Evolutionary conservation across 2,888 invertebrate species (phyloP).

Genomic region (Eurytoma adleriae): DNA sequence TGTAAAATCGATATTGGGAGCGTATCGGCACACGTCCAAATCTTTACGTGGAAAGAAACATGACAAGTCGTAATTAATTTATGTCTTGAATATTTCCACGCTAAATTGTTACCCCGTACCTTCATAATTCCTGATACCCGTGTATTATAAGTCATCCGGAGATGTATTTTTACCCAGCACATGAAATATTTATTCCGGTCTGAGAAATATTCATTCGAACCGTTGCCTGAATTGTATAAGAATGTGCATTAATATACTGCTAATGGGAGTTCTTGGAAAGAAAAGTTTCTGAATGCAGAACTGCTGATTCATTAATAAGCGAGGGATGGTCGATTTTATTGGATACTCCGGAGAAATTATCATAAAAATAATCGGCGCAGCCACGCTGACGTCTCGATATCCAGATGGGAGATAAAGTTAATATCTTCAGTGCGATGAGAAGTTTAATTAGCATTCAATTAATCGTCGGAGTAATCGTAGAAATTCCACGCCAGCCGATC

Average conservation of each 20-base stretch:
- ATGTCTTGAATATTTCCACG: not conserved
- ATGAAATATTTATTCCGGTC: no score
- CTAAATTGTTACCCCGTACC: not conserved
- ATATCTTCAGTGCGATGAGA: not conserved
- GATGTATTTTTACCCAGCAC: no score
- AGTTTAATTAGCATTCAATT: conserved; percentile 26
- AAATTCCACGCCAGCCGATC: conserved; percentile 24
- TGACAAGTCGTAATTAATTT: conserved; percentile 23
- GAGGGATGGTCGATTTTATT: no score
- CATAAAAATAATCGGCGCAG: conserved; percentile 19
- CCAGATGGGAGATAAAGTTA: not conserved
- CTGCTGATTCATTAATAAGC: no score
- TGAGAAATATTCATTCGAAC: no score
- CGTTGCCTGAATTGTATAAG: no score
- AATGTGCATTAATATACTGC: no score
- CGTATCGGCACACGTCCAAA: not conserved
- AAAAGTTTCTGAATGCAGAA: no score
- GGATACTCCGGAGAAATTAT: conserved; percentile 3
- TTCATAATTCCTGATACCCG: no score
- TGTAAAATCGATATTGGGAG: conserved; percentile 25
- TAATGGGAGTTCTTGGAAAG: no score
- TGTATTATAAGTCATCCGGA: no score
- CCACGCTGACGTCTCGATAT: not conserved
- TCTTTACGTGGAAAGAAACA: not conserved
- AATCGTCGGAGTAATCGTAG: conserved; percentile 10